phyloP scores from a whole-genome alignment of 2,888 invertebrate genomes.

The Ormia ochracea region DNA sequence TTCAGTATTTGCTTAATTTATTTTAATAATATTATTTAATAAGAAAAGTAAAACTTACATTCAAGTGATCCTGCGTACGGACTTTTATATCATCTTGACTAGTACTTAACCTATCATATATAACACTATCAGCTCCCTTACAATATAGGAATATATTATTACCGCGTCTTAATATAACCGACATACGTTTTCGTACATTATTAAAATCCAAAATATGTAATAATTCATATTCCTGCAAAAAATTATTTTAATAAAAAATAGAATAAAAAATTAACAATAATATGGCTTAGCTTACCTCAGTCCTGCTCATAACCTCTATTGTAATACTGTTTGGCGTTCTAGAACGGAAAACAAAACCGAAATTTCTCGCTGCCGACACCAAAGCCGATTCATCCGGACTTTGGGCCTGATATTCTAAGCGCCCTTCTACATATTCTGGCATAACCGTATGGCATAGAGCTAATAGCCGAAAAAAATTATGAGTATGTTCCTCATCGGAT shows the following conservation, averaged over 20 bases:
- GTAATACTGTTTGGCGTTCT: slow-evolving; percentile 94
- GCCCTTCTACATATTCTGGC: slow-evolving; percentile 93
- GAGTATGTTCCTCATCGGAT: slow-evolving; percentile 84
- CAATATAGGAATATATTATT: slow-evolving; percentile 92
- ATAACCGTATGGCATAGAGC: slow-evolving; percentile 99
- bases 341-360: slow-evolving; percentile 98
- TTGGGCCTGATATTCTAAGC: slow-evolving; percentile 85
- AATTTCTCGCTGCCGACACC: slow-evolving; percentile 98
- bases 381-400: slow-evolving; percentile 98
- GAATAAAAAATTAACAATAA: background rate
- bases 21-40: background rate
- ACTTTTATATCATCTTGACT: slow-evolving; percentile 87
- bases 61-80: slow-evolving; percentile 94
- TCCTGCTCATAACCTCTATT: slow-evolving; percentile 89
- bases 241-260: background rate
- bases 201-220: slow-evolving; percentile 99
- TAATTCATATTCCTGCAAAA: slow-evolving; percentile 90
- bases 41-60: slow-evolving; percentile 81
- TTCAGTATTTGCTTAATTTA: no score
- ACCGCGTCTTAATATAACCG: slow-evolving; percentile 91
- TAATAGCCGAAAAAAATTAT: slow-evolving; percentile 92
- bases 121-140: slow-evolving; percentile 98
- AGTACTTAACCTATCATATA: slow-evolving; percentile 92
- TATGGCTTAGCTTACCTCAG: slow-evolving; percentile 78
- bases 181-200: slow-evolving; percentile 99